phyloP scores from a whole-genome alignment of 2,113 vertebrate genomes.

The Gambusia affinis region DNA sequence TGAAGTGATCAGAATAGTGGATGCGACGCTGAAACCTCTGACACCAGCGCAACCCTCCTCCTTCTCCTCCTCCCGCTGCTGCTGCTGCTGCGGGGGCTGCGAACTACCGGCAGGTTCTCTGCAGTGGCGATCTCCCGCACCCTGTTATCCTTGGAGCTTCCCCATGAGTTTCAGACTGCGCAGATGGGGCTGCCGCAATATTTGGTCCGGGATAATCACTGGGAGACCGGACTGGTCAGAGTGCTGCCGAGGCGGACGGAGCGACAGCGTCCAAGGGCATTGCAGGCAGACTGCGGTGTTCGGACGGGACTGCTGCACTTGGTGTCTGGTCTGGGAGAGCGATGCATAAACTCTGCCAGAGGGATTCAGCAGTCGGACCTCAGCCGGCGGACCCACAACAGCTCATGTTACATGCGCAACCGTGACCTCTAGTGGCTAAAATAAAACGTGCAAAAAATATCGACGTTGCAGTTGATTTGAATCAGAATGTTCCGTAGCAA shows the following conservation, averaged over 20 bases:
- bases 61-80: conserved; percentile 2
- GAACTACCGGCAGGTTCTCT: conserved; percentile 55
- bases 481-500: too few relatives aligned
- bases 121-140: conserved; percentile 65
- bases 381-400: conserved; percentile 10
- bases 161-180: conserved; percentile 59
- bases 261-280: conserved; percentile 74
- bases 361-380: conserved; percentile 35
- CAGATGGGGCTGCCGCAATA: conserved; percentile 37
- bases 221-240: conserved; percentile 29
- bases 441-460: not conserved
- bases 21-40: conserved; percentile 54
- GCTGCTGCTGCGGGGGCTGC: conserved; percentile 17
- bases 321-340: conserved; percentile 65
- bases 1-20: conserved; percentile 54
- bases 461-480: too few relatives aligned
- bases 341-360: conserved; percentile 56
- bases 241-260: conserved; percentile 40
- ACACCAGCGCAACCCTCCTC: conserved; percentile 41
- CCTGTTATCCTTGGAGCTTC: conserved; percentile 69
- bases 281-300: conserved; percentile 76
- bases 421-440: conserved; percentile 59
- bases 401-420: conserved; percentile 48
- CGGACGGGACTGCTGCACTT: conserved; percentile 73
- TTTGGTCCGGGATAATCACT: conserved; percentile 9